Base-by-base conservation (phyloP, 2,888 invertebrate genomes). In the Pristionchus japonicus region DNA sequence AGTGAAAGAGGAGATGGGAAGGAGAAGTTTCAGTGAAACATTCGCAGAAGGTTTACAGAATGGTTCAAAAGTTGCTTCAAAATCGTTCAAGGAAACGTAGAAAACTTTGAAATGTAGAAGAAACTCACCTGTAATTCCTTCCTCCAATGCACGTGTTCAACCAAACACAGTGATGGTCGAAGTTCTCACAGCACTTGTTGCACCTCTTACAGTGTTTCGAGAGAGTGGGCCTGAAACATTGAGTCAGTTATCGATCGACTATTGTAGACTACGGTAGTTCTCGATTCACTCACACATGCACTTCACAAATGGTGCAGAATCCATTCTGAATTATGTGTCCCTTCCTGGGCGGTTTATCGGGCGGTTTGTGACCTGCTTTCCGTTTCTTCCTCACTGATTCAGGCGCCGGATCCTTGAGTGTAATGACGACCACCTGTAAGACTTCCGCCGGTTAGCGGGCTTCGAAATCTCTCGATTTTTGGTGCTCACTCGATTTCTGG, bases 101-200 rank as follows among this genome's bases (percentile, higher is more conserved):
- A 43, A 11, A 43, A 43, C 43, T 43, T 43, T 43, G 43, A 43
- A 43, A 40, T 3, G 4, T 3, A 37, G 1, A 77, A 11, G 13
- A 80, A 80, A 20, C 86, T 89, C 27, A 93, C 92, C 89, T 89
- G 82, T 93, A 93, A 82, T 93, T 93, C n/a, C 84, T 89, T 6
- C 88, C 88, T 17, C 99, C 99, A 90, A 99, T 96, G 95, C 99
- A 99, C 95, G 98, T 98, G 96, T 99, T 99, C 92, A 99, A 96
- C 98, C 99, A 99, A 96, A 98, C 98, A 96, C 98, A 99, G 95
- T 99, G 98, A 95, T 98, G 98, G 95, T 99, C 98, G 95, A 99
- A 99, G 89, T 96, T 96, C 23, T 96, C 96, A 86, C 99, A 97
- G 95, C 99, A 99, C 92, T 99, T 99, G 96, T 99, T 99, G 95